Base-by-base conservation (phyloP, 2,113 vertebrate species). In the Onychostoma macrolepis region DNA sequence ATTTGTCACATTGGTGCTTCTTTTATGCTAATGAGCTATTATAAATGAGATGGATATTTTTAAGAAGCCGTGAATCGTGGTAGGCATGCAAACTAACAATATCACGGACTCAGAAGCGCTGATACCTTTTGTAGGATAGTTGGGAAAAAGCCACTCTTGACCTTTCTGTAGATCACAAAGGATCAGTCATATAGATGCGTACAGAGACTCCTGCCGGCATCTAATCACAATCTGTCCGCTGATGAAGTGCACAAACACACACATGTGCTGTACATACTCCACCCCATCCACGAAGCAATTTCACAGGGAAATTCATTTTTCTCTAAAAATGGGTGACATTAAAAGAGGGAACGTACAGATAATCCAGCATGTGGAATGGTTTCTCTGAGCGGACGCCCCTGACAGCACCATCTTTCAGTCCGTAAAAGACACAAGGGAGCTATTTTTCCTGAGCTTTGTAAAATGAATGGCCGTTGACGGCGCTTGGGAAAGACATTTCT, bases 251-350 rank as follows among this genome's bases (percentile, higher is more conserved):
- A 81, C 36, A 81, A 78, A 65, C 48, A 63, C 56, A 28, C 74
- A 75, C 71, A 11, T 10, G 28, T 72, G 36, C 36, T 12, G 10
- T 45, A 78, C 63, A 67, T 48, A 85, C 78, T 41, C 30, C 53
- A 77, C 80, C 71, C 79, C 41, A 74, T 72, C 48, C 87, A 58
- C 15, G n/a, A 88, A 88, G 85, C 87, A 88, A 85, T 90, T 88
- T 88, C 26, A 50, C 82, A 58, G 8, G 28, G 79, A 85, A 85
- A 89, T 89, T 86, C 43, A 87, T 89, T 89, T 88, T 85, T 67
- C 77, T 80, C 56, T 88, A 88, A 86, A 88, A 85, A 83, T 79
- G 71, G 81, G 48, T 87, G 88, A 89, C 88, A 88, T 89, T 89
- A 89, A 88, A 83, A 85, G 85, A 74, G 28, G 83, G 53, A 78